Percentiles rank a stretch among this genome's conserved stretches.
phyloP scores from a whole-genome alignment of 2,888 invertebrate species.

The Tenthredo distinguenda region DNA sequence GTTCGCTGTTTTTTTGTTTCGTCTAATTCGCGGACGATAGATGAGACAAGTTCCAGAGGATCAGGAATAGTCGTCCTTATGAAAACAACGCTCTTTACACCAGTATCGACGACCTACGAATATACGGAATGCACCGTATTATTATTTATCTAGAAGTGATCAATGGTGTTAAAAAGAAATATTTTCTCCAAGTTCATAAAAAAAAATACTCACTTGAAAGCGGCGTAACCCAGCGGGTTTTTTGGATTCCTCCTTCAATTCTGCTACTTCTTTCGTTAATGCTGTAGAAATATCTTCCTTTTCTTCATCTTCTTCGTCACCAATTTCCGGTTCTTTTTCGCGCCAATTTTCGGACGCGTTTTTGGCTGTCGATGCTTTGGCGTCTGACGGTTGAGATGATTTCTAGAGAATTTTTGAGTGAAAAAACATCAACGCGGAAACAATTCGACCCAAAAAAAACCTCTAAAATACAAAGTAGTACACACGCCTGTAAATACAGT shows the following conservation, averaged over 20 bases:
- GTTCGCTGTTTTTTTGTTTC: conserved; percentile 86
- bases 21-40: conserved; percentile 87
- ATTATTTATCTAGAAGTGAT: neutral
- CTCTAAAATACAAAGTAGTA: neutral
- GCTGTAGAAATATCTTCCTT: conserved; percentile 80
- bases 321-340: conserved; percentile 54
- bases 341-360: conserved; percentile 13
- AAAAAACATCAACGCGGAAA: neutral
- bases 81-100: conserved; percentile 91
- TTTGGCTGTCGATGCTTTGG: neutral
- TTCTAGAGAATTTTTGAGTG: neutral
- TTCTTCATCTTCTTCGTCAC: conserved; percentile 78
- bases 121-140: conserved; percentile 30
- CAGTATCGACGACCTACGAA: conserved; percentile 87
- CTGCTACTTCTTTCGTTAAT: conserved; percentile 82
- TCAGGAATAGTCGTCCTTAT: conserved; percentile 89
- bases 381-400: conserved; percentile 15
- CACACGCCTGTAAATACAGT: neutral
- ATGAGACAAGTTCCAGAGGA: conserved; percentile 86
- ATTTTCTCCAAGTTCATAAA: neutral
- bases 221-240: conserved; percentile 66
- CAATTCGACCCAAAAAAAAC: neutral
- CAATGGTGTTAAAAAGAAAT: neutral
- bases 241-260: conserved; percentile 80
- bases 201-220: conserved; percentile 67